Evolutionary conservation across 2,888 invertebrate genomes (phyloP).

Genomic region (Drosophila quinaria): DNA sequence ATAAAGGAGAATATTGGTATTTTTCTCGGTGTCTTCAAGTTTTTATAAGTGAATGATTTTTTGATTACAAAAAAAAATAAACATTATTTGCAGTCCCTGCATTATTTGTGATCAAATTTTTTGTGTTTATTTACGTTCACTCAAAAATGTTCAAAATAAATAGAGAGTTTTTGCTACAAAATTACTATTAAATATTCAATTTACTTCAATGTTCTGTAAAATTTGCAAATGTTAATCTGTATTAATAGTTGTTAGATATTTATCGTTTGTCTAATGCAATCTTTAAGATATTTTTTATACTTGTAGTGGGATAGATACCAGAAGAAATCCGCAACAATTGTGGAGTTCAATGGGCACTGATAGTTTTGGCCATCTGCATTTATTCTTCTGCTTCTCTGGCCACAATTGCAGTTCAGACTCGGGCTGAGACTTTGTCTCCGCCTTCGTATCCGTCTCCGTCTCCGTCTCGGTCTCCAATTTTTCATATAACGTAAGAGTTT

Average conservation of each 20-base stretch:
- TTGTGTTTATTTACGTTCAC: too few relatives aligned
- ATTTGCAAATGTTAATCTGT: too few relatives aligned
- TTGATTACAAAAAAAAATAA: too few relatives aligned
- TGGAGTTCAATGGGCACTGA: constrained; percentile 42
- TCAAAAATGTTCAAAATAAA: too few relatives aligned
- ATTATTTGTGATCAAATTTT: too few relatives aligned
- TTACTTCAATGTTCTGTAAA: too few relatives aligned
- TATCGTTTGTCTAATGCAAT: neutral
- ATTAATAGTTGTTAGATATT: constrained; percentile 1
- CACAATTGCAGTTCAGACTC: constrained; percentile 29
- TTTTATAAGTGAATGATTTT: too few relatives aligned
- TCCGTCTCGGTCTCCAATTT: constrained; percentile 18
- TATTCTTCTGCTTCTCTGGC: constrained; percentile 12
- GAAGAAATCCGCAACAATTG: constrained; percentile 23
- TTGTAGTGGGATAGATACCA: constrained; percentile 15
- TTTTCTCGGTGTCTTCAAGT: too few relatives aligned
- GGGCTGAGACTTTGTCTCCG: constrained; percentile 3
- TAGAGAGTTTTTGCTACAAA: too few relatives aligned
- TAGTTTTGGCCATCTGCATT: constrained; percentile 47
- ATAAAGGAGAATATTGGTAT: too few relatives aligned
- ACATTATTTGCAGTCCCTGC: too few relatives aligned
- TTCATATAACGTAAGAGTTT: constrained; percentile 40
- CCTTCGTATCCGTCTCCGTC: neutral
- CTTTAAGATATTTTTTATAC: constrained; percentile 16
- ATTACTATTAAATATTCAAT: too few relatives aligned